These are phyloP conservation scores for Drosophila pallidifrons DNA, from an alignment of 1,140 invertebrate genomes.

Conservation along the genomic window DNA sequence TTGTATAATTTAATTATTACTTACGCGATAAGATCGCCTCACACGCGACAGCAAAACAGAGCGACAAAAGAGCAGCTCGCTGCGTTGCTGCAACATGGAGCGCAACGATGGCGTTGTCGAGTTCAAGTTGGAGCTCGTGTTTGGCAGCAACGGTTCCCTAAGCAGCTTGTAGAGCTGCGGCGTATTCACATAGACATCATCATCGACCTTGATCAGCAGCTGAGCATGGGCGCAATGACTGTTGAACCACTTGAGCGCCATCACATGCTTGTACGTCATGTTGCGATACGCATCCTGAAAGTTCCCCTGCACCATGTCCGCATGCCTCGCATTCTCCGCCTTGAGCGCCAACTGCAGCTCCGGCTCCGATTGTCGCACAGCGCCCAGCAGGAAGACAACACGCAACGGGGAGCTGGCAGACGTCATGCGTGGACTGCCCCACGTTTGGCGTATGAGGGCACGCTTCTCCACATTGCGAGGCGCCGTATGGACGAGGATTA, in stretches of 20 bases:
- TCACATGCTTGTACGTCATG: slow-evolving; percentile 94
- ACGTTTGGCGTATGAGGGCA: slow-evolving; percentile 88
- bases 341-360: slow-evolving; percentile 85
- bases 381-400: slow-evolving; percentile 90
- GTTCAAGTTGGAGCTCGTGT: slow-evolving; percentile 2
- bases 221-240: slow-evolving; percentile 89
- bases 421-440: slow-evolving; percentile 85
- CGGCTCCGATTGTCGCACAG: slow-evolving; percentile 69
- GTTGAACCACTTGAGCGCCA: slow-evolving; percentile 92
- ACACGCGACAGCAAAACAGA: slow-evolving; percentile 85
- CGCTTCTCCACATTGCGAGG: slow-evolving; percentile 88
- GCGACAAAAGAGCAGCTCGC: slow-evolving; percentile 88
- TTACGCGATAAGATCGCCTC: slow-evolving; percentile 87
- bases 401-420: slow-evolving; percentile 79
- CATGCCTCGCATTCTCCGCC: slow-evolving; percentile 87
- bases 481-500: slow-evolving; percentile 90
- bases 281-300: slow-evolving; percentile 93
- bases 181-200: slow-evolving; percentile 92
- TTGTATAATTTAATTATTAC: slow-evolving; percentile 18
- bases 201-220: slow-evolving; percentile 92
- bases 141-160: slow-evolving; percentile 22
- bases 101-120: slow-evolving; percentile 11
- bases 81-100: slow-evolving; percentile 48
- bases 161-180: slow-evolving; percentile 88
- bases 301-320: slow-evolving; percentile 92